Evolutionary conservation across 1,140 invertebrate species (phyloP), one percentile per base, ranked within the genome.

Genomic region (Asobara japonica): DNA sequence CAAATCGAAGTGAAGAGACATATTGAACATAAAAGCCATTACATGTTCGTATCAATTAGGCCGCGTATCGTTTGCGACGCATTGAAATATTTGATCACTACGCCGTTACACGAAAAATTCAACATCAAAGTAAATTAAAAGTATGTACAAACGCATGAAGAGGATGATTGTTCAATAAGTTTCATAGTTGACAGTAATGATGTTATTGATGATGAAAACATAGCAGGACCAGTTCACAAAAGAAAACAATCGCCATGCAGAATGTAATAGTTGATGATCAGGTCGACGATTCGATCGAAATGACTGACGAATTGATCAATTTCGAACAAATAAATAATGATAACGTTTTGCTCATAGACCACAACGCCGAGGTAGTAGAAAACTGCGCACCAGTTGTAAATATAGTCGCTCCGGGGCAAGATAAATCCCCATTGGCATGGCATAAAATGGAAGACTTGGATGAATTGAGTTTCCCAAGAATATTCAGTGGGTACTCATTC

Each of bases 51-150:
- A n/a, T n/a, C n/a, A n/a, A n/a, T n/a, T n/a, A n/a, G n/a, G n/a
- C n/a, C n/a, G 25, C 10, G 22, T 27, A 48, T 7, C 27, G 60
- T 25, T 33, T 64, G 64, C 27, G 71, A 69, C 69, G 73, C 66
- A 67, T 73, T 2, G 38, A 71, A 27, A 68, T 68, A 29, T 65
- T 38, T 7, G n/a, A n/a, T n/a, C n/a, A n/a, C n/a, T n/a, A n/a
- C n/a, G n/a, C n/a, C n/a, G n/a, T n/a, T n/a, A n/a, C n/a, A n/a
- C n/a, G n/a, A 51, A 68, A 1, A 36, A 56, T 65, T 74, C 72
- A 20, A 68, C 56, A 64, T 71, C 73, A 56, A 71, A 71, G 51
- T 69, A 48, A 69, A 27, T 71, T 6, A 20, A 75, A 29, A 38
- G 71, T 36, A 6, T 36, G 5, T 11, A 11, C 31, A 36, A 36